Evolutionary conservation across 2,797 vertebrate genomes (phyloP).

Genomic region (Peromyscus melanophrys): DNA sequence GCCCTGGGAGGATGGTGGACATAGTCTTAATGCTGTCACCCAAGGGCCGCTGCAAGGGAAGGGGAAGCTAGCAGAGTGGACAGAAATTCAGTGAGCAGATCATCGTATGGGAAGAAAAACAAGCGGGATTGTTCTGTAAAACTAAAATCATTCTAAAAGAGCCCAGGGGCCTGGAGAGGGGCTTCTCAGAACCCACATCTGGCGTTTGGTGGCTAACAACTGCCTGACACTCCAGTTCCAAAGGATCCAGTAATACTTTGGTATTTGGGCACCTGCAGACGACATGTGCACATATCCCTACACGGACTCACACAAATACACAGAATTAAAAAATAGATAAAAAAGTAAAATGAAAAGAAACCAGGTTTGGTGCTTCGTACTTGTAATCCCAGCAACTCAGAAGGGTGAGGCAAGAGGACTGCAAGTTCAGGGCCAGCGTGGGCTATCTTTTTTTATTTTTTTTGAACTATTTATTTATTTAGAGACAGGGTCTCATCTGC

Average conservation of each 20-base stretch:
- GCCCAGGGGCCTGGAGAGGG: background rate
- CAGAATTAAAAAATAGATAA: background rate
- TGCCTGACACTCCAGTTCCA: background rate
- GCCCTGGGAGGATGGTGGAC: background rate
- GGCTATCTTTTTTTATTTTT: background rate
- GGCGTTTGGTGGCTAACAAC: background rate
- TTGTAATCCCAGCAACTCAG: background rate
- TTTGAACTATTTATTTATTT: background rate
- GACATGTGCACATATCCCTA: background rate
- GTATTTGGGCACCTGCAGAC: background rate
- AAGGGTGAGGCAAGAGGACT: background rate
- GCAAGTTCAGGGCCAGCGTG: background rate
- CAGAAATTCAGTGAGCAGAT: background rate
- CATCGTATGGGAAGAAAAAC: background rate
- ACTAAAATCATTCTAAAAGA: constrained; percentile 19
- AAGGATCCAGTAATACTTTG: background rate
- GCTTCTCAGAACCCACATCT: background rate
- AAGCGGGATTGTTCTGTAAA: constrained; percentile 13
- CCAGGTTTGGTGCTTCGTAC: too few species aligned
- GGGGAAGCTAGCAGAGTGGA: background rate
- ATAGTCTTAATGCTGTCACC: constrained; percentile 7
- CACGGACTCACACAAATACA: background rate
- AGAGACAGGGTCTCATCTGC: background rate
- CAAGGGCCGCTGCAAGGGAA: background rate
- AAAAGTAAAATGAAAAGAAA: background rate